Evolutionary conservation across 2,113 vertebrate genomes (phyloP).

Genomic region (Camelus bactrianus): DNA sequence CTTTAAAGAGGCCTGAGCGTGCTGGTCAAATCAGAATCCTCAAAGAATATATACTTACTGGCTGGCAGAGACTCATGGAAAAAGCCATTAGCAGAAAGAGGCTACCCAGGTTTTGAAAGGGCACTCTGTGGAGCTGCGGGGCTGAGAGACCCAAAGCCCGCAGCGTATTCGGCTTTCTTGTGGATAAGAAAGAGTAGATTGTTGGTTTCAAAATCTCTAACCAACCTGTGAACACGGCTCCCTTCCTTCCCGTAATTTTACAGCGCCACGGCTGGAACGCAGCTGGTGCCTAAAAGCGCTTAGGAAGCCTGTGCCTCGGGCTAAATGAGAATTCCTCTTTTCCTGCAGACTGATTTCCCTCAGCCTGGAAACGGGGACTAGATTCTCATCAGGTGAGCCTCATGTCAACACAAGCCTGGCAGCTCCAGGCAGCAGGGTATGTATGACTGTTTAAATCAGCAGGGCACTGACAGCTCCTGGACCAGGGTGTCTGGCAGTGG

Average conservation of each 20-base stretch:
- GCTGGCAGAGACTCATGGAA: constrained; percentile 18
- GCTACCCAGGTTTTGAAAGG: constrained; percentile 27
- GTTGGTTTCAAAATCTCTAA: constrained; percentile 62
- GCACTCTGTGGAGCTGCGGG: neutral
- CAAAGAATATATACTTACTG: neutral
- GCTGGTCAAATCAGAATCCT: neutral
- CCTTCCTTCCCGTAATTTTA: constrained; percentile 68
- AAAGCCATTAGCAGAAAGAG: constrained; percentile 26
- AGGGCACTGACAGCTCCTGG: rapidly evolving
- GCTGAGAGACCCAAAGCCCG: neutral
- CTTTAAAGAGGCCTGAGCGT: neutral
- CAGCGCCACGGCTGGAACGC: rapidly evolving
- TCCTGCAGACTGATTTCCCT: neutral
- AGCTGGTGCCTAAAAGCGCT: neutral
- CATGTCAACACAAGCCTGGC: neutral
- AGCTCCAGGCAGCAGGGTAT: neutral
- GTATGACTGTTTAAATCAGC: neutral
- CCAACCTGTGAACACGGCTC: constrained; percentile 59
- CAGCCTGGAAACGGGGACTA: neutral
- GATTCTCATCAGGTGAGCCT: neutral
- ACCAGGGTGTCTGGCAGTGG: neutral
- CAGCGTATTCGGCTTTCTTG: constrained; percentile 4
- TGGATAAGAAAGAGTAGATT: constrained; percentile 55
- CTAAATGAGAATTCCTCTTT: neutral
- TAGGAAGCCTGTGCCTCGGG: neutral